Evolutionary conservation across 1,140 invertebrate species (phyloP).

Genomic region (Drosophila persimilis): DNA sequence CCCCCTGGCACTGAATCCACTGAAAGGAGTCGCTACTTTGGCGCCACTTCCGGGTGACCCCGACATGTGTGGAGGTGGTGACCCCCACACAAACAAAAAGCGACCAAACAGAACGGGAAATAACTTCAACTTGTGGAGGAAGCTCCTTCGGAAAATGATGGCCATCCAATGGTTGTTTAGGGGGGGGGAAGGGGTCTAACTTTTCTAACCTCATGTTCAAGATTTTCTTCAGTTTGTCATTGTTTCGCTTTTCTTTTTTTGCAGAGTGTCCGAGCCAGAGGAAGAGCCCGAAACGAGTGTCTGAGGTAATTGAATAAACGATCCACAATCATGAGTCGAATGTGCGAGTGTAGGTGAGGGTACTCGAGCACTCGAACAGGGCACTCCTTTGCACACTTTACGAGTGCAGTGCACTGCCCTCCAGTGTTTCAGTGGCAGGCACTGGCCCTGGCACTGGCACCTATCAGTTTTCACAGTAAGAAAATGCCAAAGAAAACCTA

Average conservation of each 20-base stretch:
- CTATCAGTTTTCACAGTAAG: slow-evolving; percentile 40
- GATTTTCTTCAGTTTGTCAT: neutral
- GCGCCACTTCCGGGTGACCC: no score
- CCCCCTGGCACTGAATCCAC: no score
- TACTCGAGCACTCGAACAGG: neutral
- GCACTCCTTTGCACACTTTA: neutral
- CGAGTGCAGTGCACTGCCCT: slow-evolving; percentile 15
- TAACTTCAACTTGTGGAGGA: neutral
- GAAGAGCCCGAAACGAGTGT: neutral
- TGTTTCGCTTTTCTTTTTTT: neutral
- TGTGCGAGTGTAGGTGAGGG: slow-evolving; percentile 28
- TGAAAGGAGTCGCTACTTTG: no score
- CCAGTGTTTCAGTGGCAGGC: no score
- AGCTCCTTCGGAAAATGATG: slow-evolving; percentile 2
- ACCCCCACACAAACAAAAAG: no score
- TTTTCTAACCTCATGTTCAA: neutral
- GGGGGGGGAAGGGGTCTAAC: neutral
- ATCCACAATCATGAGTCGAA: slow-evolving; percentile 45
- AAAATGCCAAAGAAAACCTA: neutral
- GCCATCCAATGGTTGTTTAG: no score
- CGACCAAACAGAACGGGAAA: neutral
- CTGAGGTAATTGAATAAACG: slow-evolving; percentile 54
- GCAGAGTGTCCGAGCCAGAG: slow-evolving; percentile 17
- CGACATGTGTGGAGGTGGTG: no score
- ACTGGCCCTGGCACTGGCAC: no score